Evolutionary conservation across 2,113 vertebrate genomes (phyloP), one percentile per base, ranked within the genome.

Genomic region (Thymallus thymallus): DNA sequence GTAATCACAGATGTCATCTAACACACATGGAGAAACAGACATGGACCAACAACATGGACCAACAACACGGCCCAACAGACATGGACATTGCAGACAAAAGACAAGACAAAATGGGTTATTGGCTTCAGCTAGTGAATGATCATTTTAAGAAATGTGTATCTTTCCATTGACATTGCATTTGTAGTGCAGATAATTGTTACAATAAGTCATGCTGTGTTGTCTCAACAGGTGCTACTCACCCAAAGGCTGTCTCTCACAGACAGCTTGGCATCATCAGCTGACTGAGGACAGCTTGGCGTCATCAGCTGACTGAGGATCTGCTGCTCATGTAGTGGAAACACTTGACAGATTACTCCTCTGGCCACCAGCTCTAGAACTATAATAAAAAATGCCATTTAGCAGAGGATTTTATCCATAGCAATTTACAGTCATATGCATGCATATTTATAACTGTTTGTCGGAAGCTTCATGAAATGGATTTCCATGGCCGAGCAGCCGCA

Each of bases 1-100:
- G 84, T 99, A 99, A 84, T 98, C 96, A 18, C 96, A 98, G 85
- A 99, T 96, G 51, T 99, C 97, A 77, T 99, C 97, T 99, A 13
- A 12, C 45, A 70, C 10, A 78, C 64, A 41, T 13, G 29, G 3
- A 66, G 1, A 4, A n/a, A 6, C 35, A 55, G 51, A 4, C 51
- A 20, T 20, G 13, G 20, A 55, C 18, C 13, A 55, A 55, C 51
- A 55, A 78, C 63, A 35, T 16, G 29, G 6, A 65, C 14, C 4
- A 20, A 32, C 30, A 51, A 56, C 18, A 56, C 0, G 14, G 12
- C 20, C 55, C 4, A 20, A 56, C 55, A 56, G 55, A 30, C 4
- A 30, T 30, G 30, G 30, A 32, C 45, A 45, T 45, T 45, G 41
- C 41, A 45, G 41, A 45, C 41, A 10, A 10, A 13, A 60, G 18